A percentile compares a stretch with the other conserved stretches of the same genome.
Conservation (phyloP, 2,113 vertebrate species). For the Phaethornis superciliosus region DNA sequence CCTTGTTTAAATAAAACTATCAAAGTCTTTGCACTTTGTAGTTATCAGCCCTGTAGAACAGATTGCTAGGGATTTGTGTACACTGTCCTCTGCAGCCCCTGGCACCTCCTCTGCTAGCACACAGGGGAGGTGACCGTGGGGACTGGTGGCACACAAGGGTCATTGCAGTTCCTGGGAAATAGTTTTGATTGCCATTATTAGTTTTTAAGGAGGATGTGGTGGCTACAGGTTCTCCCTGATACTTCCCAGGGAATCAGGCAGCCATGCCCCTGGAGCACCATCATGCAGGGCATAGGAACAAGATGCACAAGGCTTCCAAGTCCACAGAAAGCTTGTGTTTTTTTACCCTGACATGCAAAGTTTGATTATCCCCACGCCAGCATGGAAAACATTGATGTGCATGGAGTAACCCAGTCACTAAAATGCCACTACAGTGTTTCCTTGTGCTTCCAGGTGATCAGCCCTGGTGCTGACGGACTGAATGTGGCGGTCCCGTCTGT, state of each 20-base stretch:
- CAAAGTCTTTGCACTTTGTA: not conserved
- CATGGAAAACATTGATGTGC: accelerated
- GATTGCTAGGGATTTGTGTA: accelerated
- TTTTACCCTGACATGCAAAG: not conserved
- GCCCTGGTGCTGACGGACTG: accelerated
- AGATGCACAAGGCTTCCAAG: not conserved
- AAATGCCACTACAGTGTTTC: not conserved
- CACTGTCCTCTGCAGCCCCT: too few relatives aligned
- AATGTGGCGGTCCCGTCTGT: not conserved
- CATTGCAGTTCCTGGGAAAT: not conserved
- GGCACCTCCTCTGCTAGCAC: not conserved
- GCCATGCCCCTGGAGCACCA: not conserved
- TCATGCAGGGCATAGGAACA: not conserved
- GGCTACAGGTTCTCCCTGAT: not conserved
- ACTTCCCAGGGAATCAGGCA: not conserved
- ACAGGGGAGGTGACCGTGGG: not conserved
- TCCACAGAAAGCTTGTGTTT: not conserved
- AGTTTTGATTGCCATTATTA: not conserved
- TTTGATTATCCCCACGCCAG: not conserved
- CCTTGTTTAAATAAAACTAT: not conserved
- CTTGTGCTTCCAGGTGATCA: not conserved
- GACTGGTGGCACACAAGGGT: not conserved
- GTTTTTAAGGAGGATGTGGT: not conserved
- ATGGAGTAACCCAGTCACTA: too few relatives aligned
- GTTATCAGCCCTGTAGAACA: too few relatives aligned